A percentile compares a stretch with the other conserved stretches of the same genome.
Evolutionary conservation across 2,888 invertebrate genomes (phyloP).

Genomic region (Salpingus planirostris): DNA sequence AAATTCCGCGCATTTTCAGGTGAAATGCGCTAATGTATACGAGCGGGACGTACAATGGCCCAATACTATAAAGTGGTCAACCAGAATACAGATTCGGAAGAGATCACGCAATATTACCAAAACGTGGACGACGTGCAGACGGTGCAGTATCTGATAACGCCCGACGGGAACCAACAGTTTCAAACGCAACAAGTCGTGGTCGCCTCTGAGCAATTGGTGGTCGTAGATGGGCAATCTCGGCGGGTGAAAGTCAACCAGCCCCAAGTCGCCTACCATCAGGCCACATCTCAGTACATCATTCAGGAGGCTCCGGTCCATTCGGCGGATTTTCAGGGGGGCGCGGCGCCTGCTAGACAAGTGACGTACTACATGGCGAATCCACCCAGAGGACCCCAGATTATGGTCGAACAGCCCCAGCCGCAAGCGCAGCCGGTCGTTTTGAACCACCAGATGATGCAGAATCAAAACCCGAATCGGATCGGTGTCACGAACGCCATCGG

Average conservation of each 20-base stretch:
- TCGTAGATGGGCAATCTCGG: constrained; percentile 41
- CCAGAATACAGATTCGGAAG: constrained; percentile 47
- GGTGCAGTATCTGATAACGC: constrained; percentile 35
- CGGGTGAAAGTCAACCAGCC: constrained; percentile 39
- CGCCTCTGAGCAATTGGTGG: constrained; percentile 36
- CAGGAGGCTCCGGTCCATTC: constrained; percentile 10
- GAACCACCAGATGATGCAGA: constrained; percentile 25
- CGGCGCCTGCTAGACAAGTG: constrained; percentile 24
- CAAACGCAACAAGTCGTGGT: constrained; percentile 33
- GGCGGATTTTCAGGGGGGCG: constrained; percentile 13
- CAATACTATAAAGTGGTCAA: constrained; percentile 60
- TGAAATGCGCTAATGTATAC: too few species aligned
- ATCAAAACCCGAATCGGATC: too few species aligned
- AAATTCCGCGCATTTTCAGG: too few species aligned
- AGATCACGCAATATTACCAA: constrained; percentile 55
- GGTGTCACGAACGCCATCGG: too few species aligned
- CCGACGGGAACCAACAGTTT: constrained; percentile 28
- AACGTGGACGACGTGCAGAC: constrained; percentile 44
- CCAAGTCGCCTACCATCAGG: constrained; percentile 28
- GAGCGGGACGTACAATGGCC: constrained; percentile 55
- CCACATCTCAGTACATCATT: constrained; percentile 22
- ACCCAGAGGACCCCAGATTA: constrained; percentile 10
- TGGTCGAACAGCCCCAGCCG: constrained; percentile 11
- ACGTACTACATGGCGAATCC: constrained; percentile 30
- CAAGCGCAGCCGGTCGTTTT: constrained; percentile 27